Evolutionary conservation across 2,113 vertebrate genomes (phyloP).

Genomic region (Nesogale talazaci): DNA sequence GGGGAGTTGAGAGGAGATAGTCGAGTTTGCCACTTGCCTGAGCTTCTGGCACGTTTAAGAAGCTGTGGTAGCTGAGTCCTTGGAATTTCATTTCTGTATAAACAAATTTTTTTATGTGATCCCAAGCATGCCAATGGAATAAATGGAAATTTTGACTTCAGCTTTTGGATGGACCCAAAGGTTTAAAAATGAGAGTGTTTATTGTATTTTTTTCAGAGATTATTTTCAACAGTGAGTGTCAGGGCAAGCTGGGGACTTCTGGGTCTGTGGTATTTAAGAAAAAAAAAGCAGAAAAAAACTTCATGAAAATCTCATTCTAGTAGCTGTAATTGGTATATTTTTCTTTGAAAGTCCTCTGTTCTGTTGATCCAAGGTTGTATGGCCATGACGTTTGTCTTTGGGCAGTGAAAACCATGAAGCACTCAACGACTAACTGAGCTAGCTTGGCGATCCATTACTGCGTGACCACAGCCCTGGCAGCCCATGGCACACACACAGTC

Average conservation of each 20-base stretch:
- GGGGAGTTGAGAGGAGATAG: neutral
- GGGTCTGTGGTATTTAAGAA: neutral
- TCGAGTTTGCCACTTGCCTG: neutral
- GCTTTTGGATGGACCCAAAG: too few species aligned
- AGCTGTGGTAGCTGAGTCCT: neutral
- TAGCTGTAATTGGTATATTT: neutral
- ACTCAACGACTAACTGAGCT: neutral
- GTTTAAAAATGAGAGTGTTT: neutral
- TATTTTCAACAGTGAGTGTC: neutral
- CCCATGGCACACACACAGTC: too few species aligned
- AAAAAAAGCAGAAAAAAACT: neutral
- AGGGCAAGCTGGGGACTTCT: neutral
- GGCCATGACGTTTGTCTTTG: too few species aligned
- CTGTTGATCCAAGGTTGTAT: neutral
- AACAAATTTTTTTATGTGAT: neutral
- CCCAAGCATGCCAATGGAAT: neutral
- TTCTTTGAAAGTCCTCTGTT: neutral
- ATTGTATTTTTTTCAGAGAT: neutral
- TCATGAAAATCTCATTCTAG: neutral
- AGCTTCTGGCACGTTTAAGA: neutral
- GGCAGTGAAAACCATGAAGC: neutral
- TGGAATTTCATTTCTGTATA: neutral
- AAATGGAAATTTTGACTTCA: conserved; percentile 9
- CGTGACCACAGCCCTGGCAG: neutral
- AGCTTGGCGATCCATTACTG: neutral